Base-by-base conservation (phyloP, 1,140 invertebrate genomes). In the Steinernema khuongi region DNA sequence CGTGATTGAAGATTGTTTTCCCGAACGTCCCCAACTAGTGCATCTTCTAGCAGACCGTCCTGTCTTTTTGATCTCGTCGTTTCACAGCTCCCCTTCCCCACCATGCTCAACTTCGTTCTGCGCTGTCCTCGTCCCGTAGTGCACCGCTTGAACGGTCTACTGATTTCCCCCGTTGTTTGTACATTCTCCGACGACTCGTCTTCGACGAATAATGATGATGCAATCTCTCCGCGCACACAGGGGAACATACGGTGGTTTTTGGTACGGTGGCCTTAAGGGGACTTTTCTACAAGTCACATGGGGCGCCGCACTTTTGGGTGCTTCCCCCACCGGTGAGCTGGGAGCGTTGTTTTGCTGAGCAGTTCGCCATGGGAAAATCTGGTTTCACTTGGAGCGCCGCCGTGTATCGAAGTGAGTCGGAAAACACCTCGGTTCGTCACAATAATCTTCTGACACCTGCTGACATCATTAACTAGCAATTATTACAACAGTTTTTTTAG, bases 391-490 rank as follows among this genome's bases (percentile, higher is more conserved):
- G 50, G 26, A 26, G 14, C 14, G 2, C 26, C 11, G 14, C 50
- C 19, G 50, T 60, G 14, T 60, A 60, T n/a, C 14, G 50, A 60
- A 60, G 50, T 60, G 50, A 60, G 22, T 60, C 50, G 50, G 22
- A 14, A 60, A 60, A 60, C 14, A 60, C 50, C 14, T 60, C 11
- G 4, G 50, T 60, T 26, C 50, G 50, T 22, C 50, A 14, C 26
- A n/a, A 60, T 22, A 60, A 4, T 60, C 4, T 60, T 60, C 26
- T 26, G 50, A 60, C 4, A 60, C 14, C 50, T n/a, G 19, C 50
- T 60, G 14, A 60, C 11, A n/a, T n/a, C 7, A 41, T 41, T 41
- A n/a, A 41, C 36, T 41, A 41, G n/a, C 36, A 41, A n/a, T 11
- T 41, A n/a, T n/a, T n/a, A n/a, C n/a, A n/a, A n/a, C n/a, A n/a